Percentiles rank a stretch among this genome's conserved stretches.
These are phyloP conservation scores for Standfussiana lucernea DNA, from an alignment of 2,888 invertebrate genomes.

Conservation along the genomic window DNA sequence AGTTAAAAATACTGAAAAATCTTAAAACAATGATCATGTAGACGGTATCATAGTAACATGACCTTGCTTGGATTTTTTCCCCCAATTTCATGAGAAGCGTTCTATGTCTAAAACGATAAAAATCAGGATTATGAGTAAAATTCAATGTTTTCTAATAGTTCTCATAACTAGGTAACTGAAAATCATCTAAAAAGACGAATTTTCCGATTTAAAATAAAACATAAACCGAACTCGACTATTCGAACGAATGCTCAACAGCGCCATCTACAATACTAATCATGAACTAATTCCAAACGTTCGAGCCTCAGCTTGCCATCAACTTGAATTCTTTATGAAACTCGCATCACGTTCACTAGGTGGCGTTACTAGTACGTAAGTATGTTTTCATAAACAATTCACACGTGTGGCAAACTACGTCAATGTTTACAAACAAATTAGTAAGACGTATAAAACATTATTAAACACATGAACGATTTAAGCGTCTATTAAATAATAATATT, in stretches of 20 bases:
- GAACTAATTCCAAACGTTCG: conserved; percentile 28
- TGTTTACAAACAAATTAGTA: conserved; percentile 67
- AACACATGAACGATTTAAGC: conserved; percentile 8
- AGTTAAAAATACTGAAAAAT: not conserved
- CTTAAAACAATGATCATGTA: not conserved
- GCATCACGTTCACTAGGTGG: conserved; percentile 46
- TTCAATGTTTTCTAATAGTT: not conserved
- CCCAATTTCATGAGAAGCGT: not conserved
- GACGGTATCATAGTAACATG: not conserved
- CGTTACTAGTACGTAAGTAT: conserved; percentile 17
- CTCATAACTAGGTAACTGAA: not conserved
- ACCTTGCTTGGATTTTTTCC: not conserved
- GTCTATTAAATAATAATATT: not conserved
- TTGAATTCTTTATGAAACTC: conserved; percentile 16
- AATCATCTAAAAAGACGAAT: not conserved
- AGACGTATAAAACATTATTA: conserved; percentile 16
- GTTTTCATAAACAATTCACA: conserved; percentile 34
- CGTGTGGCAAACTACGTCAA: conserved; percentile 49
- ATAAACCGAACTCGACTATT: conserved; percentile 3
- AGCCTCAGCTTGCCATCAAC: conserved; percentile 8
- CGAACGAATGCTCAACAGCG: conserved; percentile 21
- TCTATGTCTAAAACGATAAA: not conserved
- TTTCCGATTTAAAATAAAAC: not conserved
- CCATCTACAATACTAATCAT: conserved; percentile 43
- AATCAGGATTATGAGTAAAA: not conserved